Conservation (phyloP, 2,888 invertebrate genomes). For the Nesidiocoris tenuis region DNA sequence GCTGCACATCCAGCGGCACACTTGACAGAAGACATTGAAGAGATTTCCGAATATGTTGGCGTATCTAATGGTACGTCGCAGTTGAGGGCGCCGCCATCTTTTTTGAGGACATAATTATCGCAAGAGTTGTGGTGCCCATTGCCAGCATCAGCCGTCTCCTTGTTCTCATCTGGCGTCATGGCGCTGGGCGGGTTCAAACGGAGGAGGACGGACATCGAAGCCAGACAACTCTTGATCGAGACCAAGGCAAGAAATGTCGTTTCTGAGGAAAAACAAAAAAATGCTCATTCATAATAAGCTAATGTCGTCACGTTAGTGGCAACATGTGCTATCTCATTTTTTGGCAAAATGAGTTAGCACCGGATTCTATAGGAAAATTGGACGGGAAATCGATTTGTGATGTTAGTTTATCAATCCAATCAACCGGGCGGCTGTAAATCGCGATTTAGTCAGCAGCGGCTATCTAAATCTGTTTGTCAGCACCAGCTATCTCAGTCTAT, state of each 20-base stretch:
- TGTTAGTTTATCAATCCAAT: no score
- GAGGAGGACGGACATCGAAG: conserved; percentile 61
- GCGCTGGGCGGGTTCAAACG: conserved; percentile 56
- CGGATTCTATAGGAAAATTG: not conserved
- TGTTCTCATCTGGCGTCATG: not conserved
- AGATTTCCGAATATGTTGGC: conserved; percentile 38
- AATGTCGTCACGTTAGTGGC: no score
- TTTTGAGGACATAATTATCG: not conserved
- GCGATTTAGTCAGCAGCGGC: no score
- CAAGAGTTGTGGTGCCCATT: not conserved
- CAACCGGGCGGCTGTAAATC: no score
- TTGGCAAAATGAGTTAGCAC: no score
- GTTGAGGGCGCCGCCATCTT: not conserved
- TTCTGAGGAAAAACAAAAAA: not conserved
- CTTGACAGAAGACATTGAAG: conserved; percentile 43
- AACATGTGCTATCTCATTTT: no score
- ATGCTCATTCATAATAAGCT: not conserved
- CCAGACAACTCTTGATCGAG: conserved; percentile 59
- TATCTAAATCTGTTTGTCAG: no score
- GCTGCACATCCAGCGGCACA: conserved; percentile 73
- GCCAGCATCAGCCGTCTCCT: not conserved
- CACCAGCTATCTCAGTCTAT: no score
- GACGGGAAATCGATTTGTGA: no score
- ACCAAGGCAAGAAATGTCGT: conserved; percentile 54
- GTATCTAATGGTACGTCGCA: conserved; percentile 1